phyloP scores from a whole-genome alignment of 2,888 invertebrate genomes.

The Cerceris rybyensis region DNA sequence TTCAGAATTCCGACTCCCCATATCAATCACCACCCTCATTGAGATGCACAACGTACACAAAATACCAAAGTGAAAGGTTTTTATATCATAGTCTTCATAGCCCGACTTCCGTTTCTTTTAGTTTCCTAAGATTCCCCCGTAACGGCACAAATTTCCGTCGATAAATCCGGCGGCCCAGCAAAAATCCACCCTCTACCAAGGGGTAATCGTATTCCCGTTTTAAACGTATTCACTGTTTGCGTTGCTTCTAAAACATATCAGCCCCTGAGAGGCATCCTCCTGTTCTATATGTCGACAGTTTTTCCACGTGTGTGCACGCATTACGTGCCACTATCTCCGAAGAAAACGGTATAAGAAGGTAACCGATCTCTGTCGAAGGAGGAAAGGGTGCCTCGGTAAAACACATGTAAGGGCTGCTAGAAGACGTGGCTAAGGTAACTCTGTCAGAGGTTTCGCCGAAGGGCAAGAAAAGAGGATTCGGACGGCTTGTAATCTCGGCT shows the following conservation, averaged over 20 bases:
- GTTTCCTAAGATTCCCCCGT: slow-evolving; percentile 57
- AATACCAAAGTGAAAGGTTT: slow-evolving; percentile 19
- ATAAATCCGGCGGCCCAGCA: slow-evolving; percentile 74
- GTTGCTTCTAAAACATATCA: slow-evolving; percentile 8
- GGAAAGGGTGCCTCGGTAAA: slow-evolving; percentile 39
- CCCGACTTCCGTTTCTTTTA: slow-evolving; percentile 57
- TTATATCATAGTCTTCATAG: slow-evolving; percentile 42
- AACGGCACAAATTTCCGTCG: slow-evolving; percentile 76
- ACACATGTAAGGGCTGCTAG: slow-evolving; percentile 66
- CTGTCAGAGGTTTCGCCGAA: slow-evolving; percentile 52
- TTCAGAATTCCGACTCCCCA: slow-evolving; percentile 15
- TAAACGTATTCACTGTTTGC: slow-evolving; percentile 75
- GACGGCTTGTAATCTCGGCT: slow-evolving; percentile 77
- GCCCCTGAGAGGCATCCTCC: slow-evolving; percentile 1
- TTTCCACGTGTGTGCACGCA: slow-evolving; percentile 25
- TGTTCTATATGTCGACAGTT: not conserved
- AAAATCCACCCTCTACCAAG: slow-evolving; percentile 58
- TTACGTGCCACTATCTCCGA: slow-evolving; percentile 47
- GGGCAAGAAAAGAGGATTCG: slow-evolving; percentile 78
- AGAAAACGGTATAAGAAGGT: slow-evolving; percentile 51
- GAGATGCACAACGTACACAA: not conserved
- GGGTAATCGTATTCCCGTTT: slow-evolving; percentile 78
- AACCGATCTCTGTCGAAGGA: slow-evolving; percentile 52
- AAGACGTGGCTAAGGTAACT: slow-evolving; percentile 42
- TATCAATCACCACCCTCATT: slow-evolving; percentile 26